A percentile compares a stretch with the other conserved stretches of the same genome.
Conservation (phyloP, 64 coral and sea anemone genomes). For the Actinia tenebrosa region DNA sequence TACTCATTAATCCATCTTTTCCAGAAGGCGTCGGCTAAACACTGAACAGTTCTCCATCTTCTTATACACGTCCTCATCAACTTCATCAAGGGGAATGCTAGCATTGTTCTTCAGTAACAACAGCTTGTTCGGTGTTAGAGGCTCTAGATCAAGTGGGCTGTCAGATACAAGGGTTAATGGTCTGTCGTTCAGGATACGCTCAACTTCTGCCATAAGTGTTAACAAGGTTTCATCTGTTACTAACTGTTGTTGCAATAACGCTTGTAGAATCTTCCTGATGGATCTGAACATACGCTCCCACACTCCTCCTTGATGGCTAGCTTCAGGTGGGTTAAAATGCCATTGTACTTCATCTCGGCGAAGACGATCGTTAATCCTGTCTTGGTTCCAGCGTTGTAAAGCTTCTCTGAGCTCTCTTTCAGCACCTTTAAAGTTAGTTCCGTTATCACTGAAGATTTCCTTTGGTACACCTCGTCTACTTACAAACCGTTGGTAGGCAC, state of each 20-base stretch:
- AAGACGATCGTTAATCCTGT: background rate
- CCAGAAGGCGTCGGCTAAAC: constrained; percentile 26
- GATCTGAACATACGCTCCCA: constrained; percentile 46
- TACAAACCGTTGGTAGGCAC: constrained; percentile 20
- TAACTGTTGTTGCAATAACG: background rate
- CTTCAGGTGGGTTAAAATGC: constrained; percentile 46
- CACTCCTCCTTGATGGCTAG: constrained; percentile 51
- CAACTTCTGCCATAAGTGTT: background rate
- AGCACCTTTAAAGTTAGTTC: constrained; percentile 57
- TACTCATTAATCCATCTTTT: constrained; percentile 23
- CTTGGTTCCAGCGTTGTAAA: constrained; percentile 14
- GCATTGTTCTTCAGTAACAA: background rate
- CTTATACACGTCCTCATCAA: background rate
- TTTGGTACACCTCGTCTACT: constrained; percentile 6
- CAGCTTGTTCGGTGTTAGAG: constrained; percentile 20
- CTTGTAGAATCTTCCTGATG: constrained; percentile 10
- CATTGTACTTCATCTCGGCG: constrained; percentile 10
- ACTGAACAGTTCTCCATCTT: constrained; percentile 6
- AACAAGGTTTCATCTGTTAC: constrained; percentile 24
- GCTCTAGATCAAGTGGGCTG: constrained; percentile 4
- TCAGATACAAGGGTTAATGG: background rate
- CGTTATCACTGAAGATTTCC: constrained; percentile 32
- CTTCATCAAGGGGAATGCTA: background rate
- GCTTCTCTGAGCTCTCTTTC: background rate
- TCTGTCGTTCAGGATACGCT: constrained; percentile 31